Evolutionary conservation across 2,888 invertebrate genomes (phyloP).

Genomic region (Ethmia dodecea): DNA sequence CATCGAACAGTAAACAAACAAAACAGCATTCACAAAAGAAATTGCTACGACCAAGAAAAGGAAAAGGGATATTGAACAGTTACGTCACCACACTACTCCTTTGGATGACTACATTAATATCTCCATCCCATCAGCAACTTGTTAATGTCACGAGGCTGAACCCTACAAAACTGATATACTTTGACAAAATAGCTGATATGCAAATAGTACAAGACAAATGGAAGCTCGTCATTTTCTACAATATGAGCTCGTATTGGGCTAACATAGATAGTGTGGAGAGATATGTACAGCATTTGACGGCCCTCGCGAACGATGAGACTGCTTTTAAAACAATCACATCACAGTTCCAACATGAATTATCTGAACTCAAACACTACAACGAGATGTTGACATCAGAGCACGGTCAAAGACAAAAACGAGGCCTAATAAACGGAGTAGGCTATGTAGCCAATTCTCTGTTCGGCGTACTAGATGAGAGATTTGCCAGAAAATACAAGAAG

Average conservation of each 20-base stretch:
- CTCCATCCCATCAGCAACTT: neutral
- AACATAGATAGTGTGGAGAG: neutral
- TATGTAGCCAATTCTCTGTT: neutral
- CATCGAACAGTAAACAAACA: slow-evolving; percentile 2
- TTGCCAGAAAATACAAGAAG: neutral
- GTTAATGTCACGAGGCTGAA: neutral
- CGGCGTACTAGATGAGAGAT: neutral
- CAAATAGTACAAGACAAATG: neutral
- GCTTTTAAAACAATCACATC: slow-evolving; percentile 3
- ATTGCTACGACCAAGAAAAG: slow-evolving; percentile 1
- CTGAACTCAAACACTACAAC: slow-evolving; percentile 10
- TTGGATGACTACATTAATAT: slow-evolving; percentile 2
- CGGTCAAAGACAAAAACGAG: slow-evolving; percentile 6
- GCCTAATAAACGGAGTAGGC: slow-evolving; percentile 12
- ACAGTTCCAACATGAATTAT: slow-evolving; percentile 5
- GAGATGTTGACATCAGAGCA: slow-evolving; percentile 6
- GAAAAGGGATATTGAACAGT: neutral
- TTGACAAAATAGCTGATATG: neutral
- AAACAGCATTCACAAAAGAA: slow-evolving; percentile 1
- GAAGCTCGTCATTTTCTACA: neutral
- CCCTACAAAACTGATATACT: neutral
- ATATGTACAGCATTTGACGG: neutral
- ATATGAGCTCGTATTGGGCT: slow-evolving; percentile 3
- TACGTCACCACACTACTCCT: no score
- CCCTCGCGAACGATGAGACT: slow-evolving; percentile 1